Base-by-base conservation (phyloP, 1,140 invertebrate genomes). In the Tachypleus tridentatus region DNA sequence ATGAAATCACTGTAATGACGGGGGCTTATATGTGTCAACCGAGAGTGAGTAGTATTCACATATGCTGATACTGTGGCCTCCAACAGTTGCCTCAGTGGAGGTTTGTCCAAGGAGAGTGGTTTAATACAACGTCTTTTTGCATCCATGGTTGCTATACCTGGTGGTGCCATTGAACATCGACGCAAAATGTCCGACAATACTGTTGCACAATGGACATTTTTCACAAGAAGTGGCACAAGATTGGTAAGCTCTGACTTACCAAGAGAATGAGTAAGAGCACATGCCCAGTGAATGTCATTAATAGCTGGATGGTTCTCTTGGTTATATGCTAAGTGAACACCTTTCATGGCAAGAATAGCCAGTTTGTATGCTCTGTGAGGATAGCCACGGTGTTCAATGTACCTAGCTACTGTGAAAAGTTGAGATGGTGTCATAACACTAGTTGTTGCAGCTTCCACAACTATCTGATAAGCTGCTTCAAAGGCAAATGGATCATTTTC, bases 211-310 rank as follows among this genome's bases (percentile, higher is more conserved):
- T 89, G 87, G 10, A 92, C 87, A 77, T 90, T 91, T 72, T 91
- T 89, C 6, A 91, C 87, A 9, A 92, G 78, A 6, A 91, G 77
- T 7, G 87, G 87, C 61, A 91, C 82, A 80, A 91, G 85, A 61
- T 84, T 86, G 63, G 86, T 81, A 53, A 91, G 78, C 75, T 91
- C 87, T 4, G 82, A 80, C 69, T 87, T 84, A 6, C 88, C 88
- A 57, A 91, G 76, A 4, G 87, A 88, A 73, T 91, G 88, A 60
- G 86, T 86, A 10, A 91, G 77, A 8, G 86, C 85, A 73, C 88
- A 89, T 3, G 88, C 87, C 89, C 89, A 91, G 76, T 91, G 88
- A 72, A 91, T 90, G 75, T 93, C 88, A 70, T 87, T 87, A 70
- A 91, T 90, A 63, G 87, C 87, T 4, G 87, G 88, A 79, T 91